phyloP scores from a whole-genome alignment of 2,888 invertebrate species.

The Agrotis clavis region DNA sequence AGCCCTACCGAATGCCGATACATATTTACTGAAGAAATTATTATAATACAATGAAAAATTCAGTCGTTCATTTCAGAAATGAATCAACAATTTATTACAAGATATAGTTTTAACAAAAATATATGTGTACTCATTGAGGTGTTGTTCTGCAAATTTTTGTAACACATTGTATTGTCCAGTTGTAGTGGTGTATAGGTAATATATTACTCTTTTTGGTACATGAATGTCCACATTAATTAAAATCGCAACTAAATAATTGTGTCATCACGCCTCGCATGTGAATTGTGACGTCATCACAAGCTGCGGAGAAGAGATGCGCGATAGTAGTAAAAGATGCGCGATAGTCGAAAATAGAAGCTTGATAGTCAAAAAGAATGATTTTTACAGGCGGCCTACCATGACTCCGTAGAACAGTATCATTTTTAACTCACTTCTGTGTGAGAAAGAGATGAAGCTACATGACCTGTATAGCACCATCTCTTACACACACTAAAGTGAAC shows the following conservation, averaged over 20 bases:
- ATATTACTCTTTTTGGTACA: slow-evolving; percentile 84
- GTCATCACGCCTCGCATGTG: slow-evolving; percentile 68
- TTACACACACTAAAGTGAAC: too few relatives aligned
- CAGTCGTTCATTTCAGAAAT: slow-evolving; percentile 83
- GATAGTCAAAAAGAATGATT: slow-evolving; percentile 20
- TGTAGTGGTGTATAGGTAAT: slow-evolving; percentile 70
- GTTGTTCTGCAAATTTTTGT: slow-evolving; percentile 68
- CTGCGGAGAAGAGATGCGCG: slow-evolving; percentile 29
- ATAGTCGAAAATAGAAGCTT: slow-evolving; percentile 16
- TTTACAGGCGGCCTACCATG: not conserved
- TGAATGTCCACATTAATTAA: slow-evolving; percentile 83
- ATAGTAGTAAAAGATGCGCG: slow-evolving; percentile 35
- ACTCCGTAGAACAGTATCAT: too few relatives aligned
- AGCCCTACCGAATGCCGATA: slow-evolving; percentile 63
- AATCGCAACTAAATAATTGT: slow-evolving; percentile 80
- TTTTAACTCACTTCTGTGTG: too few relatives aligned
- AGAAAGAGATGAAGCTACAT: too few relatives aligned
- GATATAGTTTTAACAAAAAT: slow-evolving; percentile 86
- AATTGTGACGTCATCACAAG: slow-evolving; percentile 36
- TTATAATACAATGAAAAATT: slow-evolving; percentile 80
- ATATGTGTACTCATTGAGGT: slow-evolving; percentile 80
- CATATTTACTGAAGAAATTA: slow-evolving; percentile 70
- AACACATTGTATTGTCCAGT: slow-evolving; percentile 77
- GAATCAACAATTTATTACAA: slow-evolving; percentile 87
- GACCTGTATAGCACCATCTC: too few relatives aligned